Evolutionary conservation across 2,888 invertebrate genomes (phyloP).

Genomic region (Pyrocoelia pectoralis): DNA sequence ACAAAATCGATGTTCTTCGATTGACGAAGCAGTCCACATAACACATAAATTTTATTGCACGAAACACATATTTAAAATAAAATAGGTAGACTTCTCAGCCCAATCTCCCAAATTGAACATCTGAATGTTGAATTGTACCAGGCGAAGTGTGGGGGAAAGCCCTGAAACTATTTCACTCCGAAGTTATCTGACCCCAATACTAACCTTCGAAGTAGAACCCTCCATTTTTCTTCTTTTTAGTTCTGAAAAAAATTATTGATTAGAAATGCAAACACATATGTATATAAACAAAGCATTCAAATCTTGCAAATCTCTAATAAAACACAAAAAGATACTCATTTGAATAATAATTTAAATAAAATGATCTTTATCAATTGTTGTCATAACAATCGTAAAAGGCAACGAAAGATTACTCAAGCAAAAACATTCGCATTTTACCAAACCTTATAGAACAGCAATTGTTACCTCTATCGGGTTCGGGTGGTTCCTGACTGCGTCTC

Average conservation of each 20-base stretch:
- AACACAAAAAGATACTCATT: too few species aligned
- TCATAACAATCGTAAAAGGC: too few species aligned
- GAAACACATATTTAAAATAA: constrained; percentile 30
- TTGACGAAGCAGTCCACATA: constrained; percentile 28
- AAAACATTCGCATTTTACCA: too few species aligned
- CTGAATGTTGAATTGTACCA: constrained; percentile 46
- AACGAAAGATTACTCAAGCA: too few species aligned
- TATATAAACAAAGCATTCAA: too few species aligned
- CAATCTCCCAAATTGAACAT: constrained; percentile 63
- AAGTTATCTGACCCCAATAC: constrained; percentile 70
- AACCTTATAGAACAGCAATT: too few species aligned
- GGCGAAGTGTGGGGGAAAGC: constrained; percentile 40
- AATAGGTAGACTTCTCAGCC: constrained; percentile 59
- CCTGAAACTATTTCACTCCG: constrained; percentile 58
- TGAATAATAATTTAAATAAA: too few species aligned
- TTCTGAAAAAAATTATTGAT: constrained; percentile 64
- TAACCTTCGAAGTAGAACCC: constrained; percentile 81
- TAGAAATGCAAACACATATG: too few species aligned
- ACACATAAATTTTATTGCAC: constrained; percentile 27
- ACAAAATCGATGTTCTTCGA: constrained; percentile 19
- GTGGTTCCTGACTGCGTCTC: constrained; percentile 65
- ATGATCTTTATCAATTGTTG: too few species aligned
- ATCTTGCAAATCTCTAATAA: too few species aligned
- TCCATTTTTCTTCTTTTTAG: constrained; percentile 87
- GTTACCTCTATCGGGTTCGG: constrained; percentile 69